Evolutionary conservation across 30 jellyfish, hydroid and myxozoan genomes (phyloP), one percentile per base, ranked within the genome.

Genomic region (Cassiopea xamachana): DNA sequence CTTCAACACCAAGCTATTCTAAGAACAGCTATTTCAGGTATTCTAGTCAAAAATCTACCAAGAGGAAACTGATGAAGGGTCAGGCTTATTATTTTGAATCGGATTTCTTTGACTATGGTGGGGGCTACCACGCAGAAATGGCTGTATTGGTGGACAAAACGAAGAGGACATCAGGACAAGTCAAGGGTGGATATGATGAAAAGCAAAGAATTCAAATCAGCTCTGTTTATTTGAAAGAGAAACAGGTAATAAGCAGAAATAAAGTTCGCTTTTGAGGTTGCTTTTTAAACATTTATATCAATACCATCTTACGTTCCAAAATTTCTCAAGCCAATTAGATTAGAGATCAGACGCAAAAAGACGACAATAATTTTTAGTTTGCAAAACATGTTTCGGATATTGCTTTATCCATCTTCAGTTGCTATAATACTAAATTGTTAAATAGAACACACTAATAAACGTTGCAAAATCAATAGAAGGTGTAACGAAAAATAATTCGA

Each of bases 91-190:
- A 87, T 72, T 64, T 75, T 55, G 93, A 88, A 79, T 82, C 89
- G 8, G 92, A 93, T 5, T 85, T 95, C 70, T 82, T 60, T 16
- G 99, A 95, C 79, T 60, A 71, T 46, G 99, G 97, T 3, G 96
- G 96, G 2, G 93, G 89, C 45, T 87, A 81, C 62, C 82, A 82
- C 58, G 90, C 93, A n/a, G 90, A 81, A 48, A 59, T 95, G 91
- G 99, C 91, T 4, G 91, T 91, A 48, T 73, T 85, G 1, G 79
- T 86, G 15, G 95, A 89, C 64, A 73, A 91, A 79, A 95, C 99
- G 0, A 80, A 77, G 68, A 46, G 93, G 47, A 87, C 98, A 10
- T 79, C 91, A 4, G 80, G 92, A 39, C 95, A 87, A 78, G 89
- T 95, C 0, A 74, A 60, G 6, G 93, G 93, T 7, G 99, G 96